Conservation (phyloP, 2,888 invertebrate species). For the Alitta virens region DNA sequence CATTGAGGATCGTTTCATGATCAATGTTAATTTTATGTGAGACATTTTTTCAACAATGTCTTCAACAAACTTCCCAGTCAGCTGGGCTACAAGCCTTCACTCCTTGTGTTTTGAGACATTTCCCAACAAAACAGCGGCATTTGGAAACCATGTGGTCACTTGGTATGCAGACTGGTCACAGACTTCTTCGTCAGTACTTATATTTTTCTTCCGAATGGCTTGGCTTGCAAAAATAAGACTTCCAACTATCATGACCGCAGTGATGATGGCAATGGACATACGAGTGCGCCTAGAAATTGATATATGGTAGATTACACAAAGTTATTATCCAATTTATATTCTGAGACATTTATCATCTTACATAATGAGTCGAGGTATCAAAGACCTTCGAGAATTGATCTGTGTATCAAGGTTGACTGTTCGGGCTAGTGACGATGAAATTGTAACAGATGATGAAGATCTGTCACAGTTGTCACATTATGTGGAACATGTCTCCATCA, state of each 20-base stretch:
- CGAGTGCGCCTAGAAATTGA: constrained; percentile 12
- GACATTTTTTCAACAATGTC: too few relatives aligned
- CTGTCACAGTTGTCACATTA: not conserved
- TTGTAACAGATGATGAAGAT: constrained; percentile 34
- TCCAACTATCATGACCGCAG: constrained; percentile 12
- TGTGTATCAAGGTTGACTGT: constrained; percentile 53
- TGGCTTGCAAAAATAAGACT: constrained; percentile 16
- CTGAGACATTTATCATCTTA: not conserved
- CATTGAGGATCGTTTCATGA: too few relatives aligned
- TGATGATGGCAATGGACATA: constrained; percentile 9
- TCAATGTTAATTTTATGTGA: too few relatives aligned
- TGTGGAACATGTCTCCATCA: constrained; percentile 1
- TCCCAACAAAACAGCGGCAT: too few relatives aligned
- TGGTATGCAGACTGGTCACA: too few relatives aligned
- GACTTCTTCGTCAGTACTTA: not conserved
- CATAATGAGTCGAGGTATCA: constrained; percentile 49
- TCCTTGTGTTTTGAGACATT: too few relatives aligned
- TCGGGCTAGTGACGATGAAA: constrained; percentile 44
- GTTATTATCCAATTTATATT: not conserved
- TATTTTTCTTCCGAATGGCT: constrained; percentile 19
- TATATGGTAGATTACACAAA: not conserved
- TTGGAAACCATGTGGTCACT: too few relatives aligned
- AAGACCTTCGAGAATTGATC: constrained; percentile 53
- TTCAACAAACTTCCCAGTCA: too few relatives aligned
- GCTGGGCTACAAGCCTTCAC: too few relatives aligned